Evolutionary conservation across 1,140 invertebrate species (phyloP), one percentile per base, ranked within the genome.

Genomic region (Scaptodrosophila lebanonensis): DNA sequence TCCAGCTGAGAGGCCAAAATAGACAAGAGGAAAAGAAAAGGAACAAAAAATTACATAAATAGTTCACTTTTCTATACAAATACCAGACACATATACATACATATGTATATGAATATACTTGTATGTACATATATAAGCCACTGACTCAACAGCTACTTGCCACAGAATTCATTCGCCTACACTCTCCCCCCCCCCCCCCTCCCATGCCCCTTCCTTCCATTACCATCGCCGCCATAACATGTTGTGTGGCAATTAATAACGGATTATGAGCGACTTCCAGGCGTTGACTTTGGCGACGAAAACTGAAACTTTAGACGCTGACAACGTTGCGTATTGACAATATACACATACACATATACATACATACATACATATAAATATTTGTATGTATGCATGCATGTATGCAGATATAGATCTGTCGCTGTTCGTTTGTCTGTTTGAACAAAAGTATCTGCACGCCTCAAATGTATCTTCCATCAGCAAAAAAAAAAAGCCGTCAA

Each of bases 181-280:
- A n/a, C n/a, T n/a, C n/a, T n/a, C n/a, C n/a, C n/a, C n/a, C n/a
- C n/a, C n/a, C n/a, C n/a, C n/a, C n/a, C n/a, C n/a, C n/a, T n/a
- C n/a, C n/a, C n/a, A n/a, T n/a, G n/a, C n/a, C n/a, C n/a, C n/a
- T n/a, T n/a, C n/a, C n/a, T n/a, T n/a, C n/a, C n/a, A n/a, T n/a
- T n/a, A n/a, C n/a, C n/a, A n/a, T n/a, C 59, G 43, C 44, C 39
- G 15, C 25, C 56, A 49, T 77, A 68, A 82, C 73, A 77, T 77
- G 73, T 73, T 68, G 68, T 66, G 60, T 48, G 53, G 75, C 68
- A 77, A 77, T 77, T 77, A 77, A 77, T 77, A 77, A 77, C 73
- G 73, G 73, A 82, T 77, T 77, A 77, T 79, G 54, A 72, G 64
- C 29, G 51, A 54, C 66, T 77, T 61, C 66, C 71, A 57, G 65